phyloP scores from a whole-genome alignment of 2,113 vertebrate species.

The Eonycteris spelaea region DNA sequence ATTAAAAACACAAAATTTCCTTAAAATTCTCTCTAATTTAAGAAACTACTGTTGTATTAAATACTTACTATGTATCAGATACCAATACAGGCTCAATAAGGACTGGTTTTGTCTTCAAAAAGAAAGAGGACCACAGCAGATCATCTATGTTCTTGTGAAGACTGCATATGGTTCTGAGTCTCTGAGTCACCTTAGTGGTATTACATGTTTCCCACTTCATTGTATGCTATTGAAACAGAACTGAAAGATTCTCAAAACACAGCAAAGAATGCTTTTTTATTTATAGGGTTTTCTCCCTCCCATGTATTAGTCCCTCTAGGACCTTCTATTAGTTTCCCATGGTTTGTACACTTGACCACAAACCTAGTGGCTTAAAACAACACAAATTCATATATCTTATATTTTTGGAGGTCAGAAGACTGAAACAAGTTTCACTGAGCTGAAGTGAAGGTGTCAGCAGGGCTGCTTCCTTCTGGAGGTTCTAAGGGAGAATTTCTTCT shows the following conservation, averaged over 20 bases:
- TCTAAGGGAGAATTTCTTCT: background rate
- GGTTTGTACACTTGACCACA: background rate
- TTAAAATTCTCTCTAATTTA: background rate
- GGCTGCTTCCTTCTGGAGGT: background rate
- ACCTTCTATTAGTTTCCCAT: background rate
- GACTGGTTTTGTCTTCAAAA: background rate
- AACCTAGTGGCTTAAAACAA: background rate
- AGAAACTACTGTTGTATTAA: background rate
- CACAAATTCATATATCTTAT: background rate
- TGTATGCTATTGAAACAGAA: background rate
- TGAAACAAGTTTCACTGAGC: background rate
- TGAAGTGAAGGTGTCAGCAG: background rate
- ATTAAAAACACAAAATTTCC: background rate
- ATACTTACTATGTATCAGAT: background rate
- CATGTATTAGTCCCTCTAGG: background rate
- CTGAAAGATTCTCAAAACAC: background rate
- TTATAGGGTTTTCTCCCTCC: background rate
- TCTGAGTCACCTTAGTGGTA: background rate
- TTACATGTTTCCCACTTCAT: background rate
- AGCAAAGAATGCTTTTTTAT: background rate
- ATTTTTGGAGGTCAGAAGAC: background rate
- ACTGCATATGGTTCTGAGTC: background rate
- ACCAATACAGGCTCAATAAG: fast-evolving
- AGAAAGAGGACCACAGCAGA: background rate
- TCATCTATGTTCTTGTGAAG: background rate